Evolutionary conservation across 2,888 invertebrate species (phyloP).

Genomic region (Cosmorhoe ocellata): DNA sequence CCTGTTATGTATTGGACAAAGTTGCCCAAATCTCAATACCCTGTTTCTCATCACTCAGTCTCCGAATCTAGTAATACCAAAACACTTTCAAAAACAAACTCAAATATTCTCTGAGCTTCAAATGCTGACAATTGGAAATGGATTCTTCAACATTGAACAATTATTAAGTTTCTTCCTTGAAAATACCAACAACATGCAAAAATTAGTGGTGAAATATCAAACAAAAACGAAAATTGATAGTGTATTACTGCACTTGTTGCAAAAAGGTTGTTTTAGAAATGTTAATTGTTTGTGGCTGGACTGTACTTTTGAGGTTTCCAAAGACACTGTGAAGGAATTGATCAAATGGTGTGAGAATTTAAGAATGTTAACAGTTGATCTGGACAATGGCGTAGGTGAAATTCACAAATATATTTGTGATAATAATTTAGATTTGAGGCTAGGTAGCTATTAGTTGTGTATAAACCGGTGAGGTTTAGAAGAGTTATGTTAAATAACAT

Average conservation of each 20-base stretch:
- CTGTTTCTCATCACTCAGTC: constrained; percentile 75
- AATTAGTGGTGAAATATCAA: constrained; percentile 69
- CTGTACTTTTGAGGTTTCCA: constrained; percentile 71
- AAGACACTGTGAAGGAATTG: constrained; percentile 59
- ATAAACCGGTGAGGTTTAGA: neutral
- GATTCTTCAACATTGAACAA: constrained; percentile 65
- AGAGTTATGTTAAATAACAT: neutral
- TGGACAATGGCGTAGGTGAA: constrained; percentile 57
- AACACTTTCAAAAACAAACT: constrained; percentile 53
- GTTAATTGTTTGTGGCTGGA: constrained; percentile 70
- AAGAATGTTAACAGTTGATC: constrained; percentile 67
- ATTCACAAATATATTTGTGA: constrained; percentile 63
- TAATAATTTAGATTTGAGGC: constrained; percentile 71
- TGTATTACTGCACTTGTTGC: constrained; percentile 57
- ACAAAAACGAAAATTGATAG: constrained; percentile 65
- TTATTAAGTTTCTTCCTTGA: constrained; percentile 67
- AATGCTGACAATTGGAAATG: constrained; percentile 69
- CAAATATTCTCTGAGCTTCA: constrained; percentile 64
- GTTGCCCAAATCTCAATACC: constrained; percentile 67
- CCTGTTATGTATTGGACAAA: constrained; percentile 61
- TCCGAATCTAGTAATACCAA: constrained; percentile 60
- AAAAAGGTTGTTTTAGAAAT: constrained; percentile 62
- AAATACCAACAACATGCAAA: constrained; percentile 63
- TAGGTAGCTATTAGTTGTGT: constrained; percentile 65
- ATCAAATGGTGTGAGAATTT: constrained; percentile 65